phyloP scores from a whole-genome alignment of 2,113 vertebrate species.

The Candoia aspera region DNA sequence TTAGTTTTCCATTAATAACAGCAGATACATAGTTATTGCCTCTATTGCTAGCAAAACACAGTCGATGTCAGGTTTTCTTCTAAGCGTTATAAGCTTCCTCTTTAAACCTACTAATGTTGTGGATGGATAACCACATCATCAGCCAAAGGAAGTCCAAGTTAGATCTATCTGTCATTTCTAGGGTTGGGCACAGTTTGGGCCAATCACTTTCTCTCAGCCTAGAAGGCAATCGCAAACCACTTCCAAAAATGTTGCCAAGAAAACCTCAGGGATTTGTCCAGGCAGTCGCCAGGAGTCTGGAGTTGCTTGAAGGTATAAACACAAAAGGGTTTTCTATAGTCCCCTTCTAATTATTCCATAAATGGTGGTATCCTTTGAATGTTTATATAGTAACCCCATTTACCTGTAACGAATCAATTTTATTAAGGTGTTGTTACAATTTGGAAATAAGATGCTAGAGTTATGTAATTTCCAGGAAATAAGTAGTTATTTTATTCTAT shows the following conservation, averaged over 20 bases:
- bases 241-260: background rate
- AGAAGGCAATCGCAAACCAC: background rate
- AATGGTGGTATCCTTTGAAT: background rate
- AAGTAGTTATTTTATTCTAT: background rate
- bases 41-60: background rate
- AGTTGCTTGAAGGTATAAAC: background rate
- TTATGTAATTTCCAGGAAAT: background rate
- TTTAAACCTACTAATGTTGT: background rate
- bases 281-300: background rate
- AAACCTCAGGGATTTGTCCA: background rate
- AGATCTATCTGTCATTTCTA: background rate
- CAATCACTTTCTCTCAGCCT: background rate
- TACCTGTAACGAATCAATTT: background rate
- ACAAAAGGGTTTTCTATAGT: background rate
- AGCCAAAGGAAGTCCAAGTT: background rate
- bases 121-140: background rate
- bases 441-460: background rate
- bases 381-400: background rate
- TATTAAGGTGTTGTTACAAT: background rate
- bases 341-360: background rate
- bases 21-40: background rate
- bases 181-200: background rate
- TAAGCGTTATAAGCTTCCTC: background rate
- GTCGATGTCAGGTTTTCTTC: background rate
- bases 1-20: background rate